phyloP scores from a whole-genome alignment of 2,113 vertebrate genomes.

The Rissa tridactyla region DNA sequence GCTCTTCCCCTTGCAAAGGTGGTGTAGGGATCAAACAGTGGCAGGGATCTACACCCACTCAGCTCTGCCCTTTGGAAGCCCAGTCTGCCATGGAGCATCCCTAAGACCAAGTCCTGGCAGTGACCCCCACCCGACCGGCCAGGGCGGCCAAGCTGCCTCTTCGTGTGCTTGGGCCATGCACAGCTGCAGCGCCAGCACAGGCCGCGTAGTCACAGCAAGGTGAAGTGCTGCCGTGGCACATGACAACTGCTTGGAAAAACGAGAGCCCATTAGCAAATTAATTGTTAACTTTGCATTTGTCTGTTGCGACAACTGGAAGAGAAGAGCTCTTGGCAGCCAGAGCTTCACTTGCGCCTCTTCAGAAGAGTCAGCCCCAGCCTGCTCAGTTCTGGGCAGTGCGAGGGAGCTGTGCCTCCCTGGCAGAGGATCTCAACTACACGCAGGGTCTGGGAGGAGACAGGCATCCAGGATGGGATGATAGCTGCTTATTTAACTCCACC shows the following conservation, averaged over 20 bases:
- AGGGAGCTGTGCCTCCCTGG: neutral
- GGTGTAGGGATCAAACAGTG: accelerated
- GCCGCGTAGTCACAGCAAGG: neutral
- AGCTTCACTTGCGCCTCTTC: neutral
- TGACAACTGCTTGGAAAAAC: neutral
- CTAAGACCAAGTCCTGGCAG: neutral
- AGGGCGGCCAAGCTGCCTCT: neutral
- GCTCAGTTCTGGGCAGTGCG: accelerated
- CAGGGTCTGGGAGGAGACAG: neutral
- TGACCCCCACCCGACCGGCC: accelerated
- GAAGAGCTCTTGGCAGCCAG: neutral
- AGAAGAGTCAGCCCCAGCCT: neutral
- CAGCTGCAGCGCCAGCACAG: neutral
- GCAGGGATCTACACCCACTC: neutral
- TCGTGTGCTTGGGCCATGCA: neutral
- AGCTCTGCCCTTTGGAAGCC: neutral
- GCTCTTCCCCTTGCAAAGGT: neutral
- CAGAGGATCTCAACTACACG: neutral
- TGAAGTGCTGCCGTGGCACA: neutral
- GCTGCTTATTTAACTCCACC: neutral
- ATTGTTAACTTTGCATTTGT: neutral
- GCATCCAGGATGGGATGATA: neutral
- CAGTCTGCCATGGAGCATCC: neutral
- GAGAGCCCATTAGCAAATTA: conserved; percentile 4
- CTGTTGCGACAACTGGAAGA: neutral